Percentiles rank a stretch among this genome's conserved stretches.
These are phyloP conservation scores for Hippasteria phrygiana DNA, from an alignment of 53 echinoderm and acorn worm species.

Conservation along the genomic window DNA sequence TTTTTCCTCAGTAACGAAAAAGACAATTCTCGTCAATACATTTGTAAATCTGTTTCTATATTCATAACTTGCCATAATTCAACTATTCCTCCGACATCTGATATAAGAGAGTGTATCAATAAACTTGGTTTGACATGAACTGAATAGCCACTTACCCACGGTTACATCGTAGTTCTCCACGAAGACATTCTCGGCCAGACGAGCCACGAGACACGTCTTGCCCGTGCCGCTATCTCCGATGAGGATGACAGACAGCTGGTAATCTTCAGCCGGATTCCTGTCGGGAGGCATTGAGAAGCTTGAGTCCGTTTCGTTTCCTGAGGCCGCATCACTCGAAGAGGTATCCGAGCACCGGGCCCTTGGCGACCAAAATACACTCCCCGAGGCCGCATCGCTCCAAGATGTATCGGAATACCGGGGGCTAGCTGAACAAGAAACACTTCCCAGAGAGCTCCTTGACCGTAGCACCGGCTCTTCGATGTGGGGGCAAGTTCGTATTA, in stretches of 20 bases:
- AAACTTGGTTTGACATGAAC: not conserved
- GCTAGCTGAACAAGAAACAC: too few relatives aligned
- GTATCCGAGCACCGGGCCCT: not conserved
- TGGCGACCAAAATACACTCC: conserved; percentile 8
- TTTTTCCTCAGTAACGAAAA: too few relatives aligned
- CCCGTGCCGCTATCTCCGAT: conserved; percentile 88
- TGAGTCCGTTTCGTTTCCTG: not conserved
- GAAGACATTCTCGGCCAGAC: conserved; percentile 76
- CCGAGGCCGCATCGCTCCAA: not conserved
- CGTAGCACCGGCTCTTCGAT: not conserved
- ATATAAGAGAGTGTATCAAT: too few relatives aligned
- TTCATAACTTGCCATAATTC: too few relatives aligned
- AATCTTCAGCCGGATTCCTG: conserved; percentile 34
- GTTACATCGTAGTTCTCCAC: conserved; percentile 70
- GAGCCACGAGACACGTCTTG: conserved; percentile 81
- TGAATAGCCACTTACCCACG: conserved; percentile 65
- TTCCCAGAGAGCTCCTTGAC: too few relatives aligned
- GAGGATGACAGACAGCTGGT: conserved; percentile 81
- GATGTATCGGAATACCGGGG: too few relatives aligned
- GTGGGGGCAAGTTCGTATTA: not conserved
- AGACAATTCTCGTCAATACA: too few relatives aligned
- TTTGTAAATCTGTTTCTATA: too few relatives aligned
- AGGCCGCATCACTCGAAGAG: not conserved
- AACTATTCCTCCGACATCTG: too few relatives aligned
- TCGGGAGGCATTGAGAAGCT: not conserved